Base-by-base conservation (phyloP, 1,140 invertebrate species). In the Euura lappo region DNA sequence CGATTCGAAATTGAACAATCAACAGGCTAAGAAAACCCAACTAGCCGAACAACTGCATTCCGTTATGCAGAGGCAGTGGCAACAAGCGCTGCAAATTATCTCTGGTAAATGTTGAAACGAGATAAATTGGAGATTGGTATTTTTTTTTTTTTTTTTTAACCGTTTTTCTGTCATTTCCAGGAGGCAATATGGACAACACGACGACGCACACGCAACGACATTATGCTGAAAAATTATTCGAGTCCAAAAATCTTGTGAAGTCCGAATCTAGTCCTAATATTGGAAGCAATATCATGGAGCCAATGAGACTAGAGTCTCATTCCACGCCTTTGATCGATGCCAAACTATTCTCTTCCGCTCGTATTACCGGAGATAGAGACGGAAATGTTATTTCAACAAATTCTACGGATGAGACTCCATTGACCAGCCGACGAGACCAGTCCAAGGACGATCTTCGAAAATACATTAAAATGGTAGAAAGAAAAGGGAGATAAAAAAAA, bases 1-100 rank as follows among this genome's bases (percentile, higher is more conserved):
- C 7, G 91, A 94, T 82, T 84, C 88, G 43, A 90, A 91, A 76
- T 81, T 92, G 2, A 88, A 88, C 74, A 81, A 84, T 65, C 90
- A 91, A 76, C 88, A 89, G 51, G 85, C 88, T 6, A 88, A 87
- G 71, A 89, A 91, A 81, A 90, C 90, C 2, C 89, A 92, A 76
- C 89, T 95, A 68, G 93, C 93, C 1, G 89, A 93, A 73, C 92
- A 94, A 81, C 83, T 95, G 75, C 93, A 95, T 84, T 89, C 88
- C 65, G 91, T 95, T 0, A 94, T 95, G 93, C 91, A 95, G 85
- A 90, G 90, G 60, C 93, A 95, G 79, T 95, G 93, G 93, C 89
- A 92, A 67, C 92, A 95, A 85, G 93, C 93, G 42, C 81, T 95
- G 13, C 89, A 89, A 74, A 94, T 95, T 73, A 91, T 95, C 65